Conservation (phyloP, 2,113 vertebrate species). For the Pterocles orientalis region DNA sequence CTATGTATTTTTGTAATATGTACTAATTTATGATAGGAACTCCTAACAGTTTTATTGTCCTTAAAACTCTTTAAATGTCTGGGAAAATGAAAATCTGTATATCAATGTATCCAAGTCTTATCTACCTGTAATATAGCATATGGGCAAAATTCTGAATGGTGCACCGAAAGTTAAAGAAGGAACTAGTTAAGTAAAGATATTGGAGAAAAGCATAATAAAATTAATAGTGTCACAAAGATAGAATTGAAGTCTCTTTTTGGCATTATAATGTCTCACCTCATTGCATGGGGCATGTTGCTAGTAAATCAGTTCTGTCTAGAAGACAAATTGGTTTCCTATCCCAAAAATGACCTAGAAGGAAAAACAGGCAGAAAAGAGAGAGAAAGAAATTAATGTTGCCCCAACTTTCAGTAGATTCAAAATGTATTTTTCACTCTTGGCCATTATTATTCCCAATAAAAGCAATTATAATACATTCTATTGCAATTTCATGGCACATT, state of each 20-base stretch:
- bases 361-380: not conserved
- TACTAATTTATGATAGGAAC: not conserved
- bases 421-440: not conserved
- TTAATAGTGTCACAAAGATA: not conserved
- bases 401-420: not conserved
- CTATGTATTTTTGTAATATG: not conserved
- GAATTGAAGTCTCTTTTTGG: not conserved
- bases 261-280: not conserved
- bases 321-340: slow-evolving; percentile 31
- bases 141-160: not conserved
- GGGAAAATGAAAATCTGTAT: not conserved
- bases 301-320: slow-evolving; percentile 31
- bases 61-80: not conserved
- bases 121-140: not conserved
- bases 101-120: not conserved
- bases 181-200: not conserved
- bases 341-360: not conserved
- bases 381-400: not conserved
- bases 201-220: not conserved
- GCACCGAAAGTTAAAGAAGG: not conserved
- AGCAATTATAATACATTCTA: not conserved
- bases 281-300: not conserved
- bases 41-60: not conserved
- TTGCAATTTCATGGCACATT: not conserved
- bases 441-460: slow-evolving; percentile 17